Evolutionary conservation across 2,797 vertebrate genomes (phyloP).

Genomic region (Ctenopoma kingsleyae): DNA sequence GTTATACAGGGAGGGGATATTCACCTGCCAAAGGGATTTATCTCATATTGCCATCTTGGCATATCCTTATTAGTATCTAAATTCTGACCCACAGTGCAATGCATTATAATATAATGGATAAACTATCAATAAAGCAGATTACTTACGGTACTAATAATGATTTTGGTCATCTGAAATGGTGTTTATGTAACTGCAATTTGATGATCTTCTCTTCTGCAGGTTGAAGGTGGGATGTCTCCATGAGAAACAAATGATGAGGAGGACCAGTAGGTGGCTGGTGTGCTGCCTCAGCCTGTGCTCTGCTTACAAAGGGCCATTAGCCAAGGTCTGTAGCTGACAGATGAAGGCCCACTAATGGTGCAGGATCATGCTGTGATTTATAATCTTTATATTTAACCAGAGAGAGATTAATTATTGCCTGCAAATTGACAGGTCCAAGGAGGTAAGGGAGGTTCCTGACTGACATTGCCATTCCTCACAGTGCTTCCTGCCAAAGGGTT

Average conservation of each 20-base stretch:
- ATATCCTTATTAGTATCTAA: neutral
- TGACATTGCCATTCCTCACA: conserved; percentile 74
- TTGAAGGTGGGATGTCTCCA: conserved; percentile 41
- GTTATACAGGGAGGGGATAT: neutral
- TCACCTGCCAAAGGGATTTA: neutral
- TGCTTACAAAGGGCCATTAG: conserved; percentile 79
- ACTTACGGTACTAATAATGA: conserved; percentile 5
- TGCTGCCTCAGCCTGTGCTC: conserved; percentile 62
- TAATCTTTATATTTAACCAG: conserved; percentile 84
- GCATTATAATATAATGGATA: neutral
- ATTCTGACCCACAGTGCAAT: neutral
- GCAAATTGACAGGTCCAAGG: conserved; percentile 77
- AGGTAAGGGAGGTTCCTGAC: conserved; percentile 72
- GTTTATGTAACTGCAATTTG: conserved; percentile 18
- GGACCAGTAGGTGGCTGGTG: conserved; percentile 62
- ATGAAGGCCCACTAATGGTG: conserved; percentile 77
- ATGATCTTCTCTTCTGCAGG: conserved; percentile 32
- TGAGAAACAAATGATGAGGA: conserved; percentile 69
- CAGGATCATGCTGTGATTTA: conserved; percentile 82
- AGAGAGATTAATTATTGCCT: conserved; percentile 80
- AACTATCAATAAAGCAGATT: conserved; percentile 2
- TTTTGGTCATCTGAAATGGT: conserved; percentile 20
- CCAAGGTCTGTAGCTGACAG: conserved; percentile 79
- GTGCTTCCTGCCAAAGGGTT: conserved; percentile 67
- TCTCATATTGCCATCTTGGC: neutral